Evolutionary conservation across 2,888 invertebrate genomes (phyloP).

Genomic region (Fragum fragum): DNA sequence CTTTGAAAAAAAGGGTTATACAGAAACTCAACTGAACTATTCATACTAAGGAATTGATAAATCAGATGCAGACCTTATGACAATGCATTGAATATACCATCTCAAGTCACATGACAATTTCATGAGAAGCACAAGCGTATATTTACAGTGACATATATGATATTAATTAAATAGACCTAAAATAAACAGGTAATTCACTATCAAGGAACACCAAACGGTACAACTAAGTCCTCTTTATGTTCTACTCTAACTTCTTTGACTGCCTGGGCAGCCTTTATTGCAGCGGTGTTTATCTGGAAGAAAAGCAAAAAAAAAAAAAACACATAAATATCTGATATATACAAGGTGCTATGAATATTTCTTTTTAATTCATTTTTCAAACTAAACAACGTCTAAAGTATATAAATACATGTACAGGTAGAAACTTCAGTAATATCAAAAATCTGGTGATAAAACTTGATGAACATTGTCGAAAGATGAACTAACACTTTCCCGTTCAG

Average conservation of each 20-base stretch:
- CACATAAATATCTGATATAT: no score
- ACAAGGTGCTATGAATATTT: no score
- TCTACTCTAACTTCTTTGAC: slow-evolving; percentile 94
- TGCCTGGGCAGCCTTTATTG: slow-evolving; percentile 91
- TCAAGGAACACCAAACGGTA: slow-evolving; percentile 93
- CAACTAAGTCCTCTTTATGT: slow-evolving; percentile 96
- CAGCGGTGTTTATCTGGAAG: slow-evolving; percentile 91
- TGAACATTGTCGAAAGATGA: no score
- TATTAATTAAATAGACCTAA: slow-evolving; percentile 36
- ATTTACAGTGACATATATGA: not conserved
- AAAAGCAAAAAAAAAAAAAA: slow-evolving; percentile 49
- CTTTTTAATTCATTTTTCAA: no score
- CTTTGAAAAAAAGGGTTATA: no score
- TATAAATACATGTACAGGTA: no score
- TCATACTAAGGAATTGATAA: no score
- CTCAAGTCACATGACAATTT: not conserved
- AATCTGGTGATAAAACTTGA: no score
- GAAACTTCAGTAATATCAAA: no score
- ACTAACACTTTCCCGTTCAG: no score
- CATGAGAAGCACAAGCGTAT: not conserved
- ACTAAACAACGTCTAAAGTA: no score
- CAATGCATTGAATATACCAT: not conserved
- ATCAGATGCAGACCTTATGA: not conserved
- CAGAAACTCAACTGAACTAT: no score
- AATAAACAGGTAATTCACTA: not conserved